A percentile compares a stretch with the other conserved stretches of the same genome.
phyloP scores from a whole-genome alignment of 2,888 invertebrate genomes.

The Acleris emargana region DNA sequence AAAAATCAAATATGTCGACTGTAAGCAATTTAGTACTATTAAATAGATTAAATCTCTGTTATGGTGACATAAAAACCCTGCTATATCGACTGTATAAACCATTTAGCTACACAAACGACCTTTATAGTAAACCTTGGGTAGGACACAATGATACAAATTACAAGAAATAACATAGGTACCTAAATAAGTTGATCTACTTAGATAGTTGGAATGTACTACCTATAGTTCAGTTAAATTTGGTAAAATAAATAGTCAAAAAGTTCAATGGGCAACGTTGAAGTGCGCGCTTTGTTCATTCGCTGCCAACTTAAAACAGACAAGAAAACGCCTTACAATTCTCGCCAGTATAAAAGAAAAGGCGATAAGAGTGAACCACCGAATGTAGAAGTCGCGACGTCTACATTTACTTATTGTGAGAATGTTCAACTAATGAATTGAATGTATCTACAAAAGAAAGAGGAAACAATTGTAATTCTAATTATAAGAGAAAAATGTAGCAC shows the following conservation, averaged over 20 bases:
- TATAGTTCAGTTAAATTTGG: not conserved
- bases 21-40: not conserved
- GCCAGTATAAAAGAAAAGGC: too few species aligned
- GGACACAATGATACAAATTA: conserved; percentile 3
- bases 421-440: too few species aligned
- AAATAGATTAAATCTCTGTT: conserved; percentile 9
- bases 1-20: not conserved
- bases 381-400: too few species aligned
- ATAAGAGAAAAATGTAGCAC: too few species aligned
- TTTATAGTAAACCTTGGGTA: conserved; percentile 5
- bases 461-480: too few species aligned
- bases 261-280: not conserved
- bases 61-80: conserved; percentile 17
- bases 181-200: not conserved
- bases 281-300: conserved; percentile 4
- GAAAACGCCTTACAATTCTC: not conserved
- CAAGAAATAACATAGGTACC: not conserved
- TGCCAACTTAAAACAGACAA: conserved; percentile 17
- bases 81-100: conserved; percentile 23
- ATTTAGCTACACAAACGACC: conserved; percentile 13
- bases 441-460: too few species aligned
- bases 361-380: too few species aligned
- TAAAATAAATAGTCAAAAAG: conserved; percentile 12
- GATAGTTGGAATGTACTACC: not conserved
- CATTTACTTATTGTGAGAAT: too few species aligned